Evolutionary conservation across 1,140 invertebrate genomes (phyloP).

Genomic region (Paralvinella palmiformis): DNA sequence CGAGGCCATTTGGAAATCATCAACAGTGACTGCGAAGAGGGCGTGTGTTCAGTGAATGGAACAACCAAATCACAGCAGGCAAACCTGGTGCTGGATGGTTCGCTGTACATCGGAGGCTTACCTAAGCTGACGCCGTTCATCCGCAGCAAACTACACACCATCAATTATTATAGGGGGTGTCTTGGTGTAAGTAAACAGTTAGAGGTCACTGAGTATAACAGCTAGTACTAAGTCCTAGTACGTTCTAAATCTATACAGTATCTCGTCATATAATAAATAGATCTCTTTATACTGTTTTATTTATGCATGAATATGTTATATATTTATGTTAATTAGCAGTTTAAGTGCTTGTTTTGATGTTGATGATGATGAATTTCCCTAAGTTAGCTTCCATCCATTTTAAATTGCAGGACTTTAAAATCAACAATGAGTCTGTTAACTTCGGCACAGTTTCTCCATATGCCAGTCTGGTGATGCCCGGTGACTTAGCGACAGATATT

Average conservation of each 20-base stretch:
- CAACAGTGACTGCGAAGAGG: no score
- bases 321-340: no score
- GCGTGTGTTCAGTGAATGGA: background rate
- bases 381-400: background rate
- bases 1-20: background rate
- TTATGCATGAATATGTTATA: no score
- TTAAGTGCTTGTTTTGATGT: no score
- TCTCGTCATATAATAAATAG: no score
- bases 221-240: no score
- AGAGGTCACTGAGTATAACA: no score
- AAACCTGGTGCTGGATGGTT: slow-evolving; percentile 11
- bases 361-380: no score
- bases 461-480: background rate
- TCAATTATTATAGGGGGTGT: slow-evolving; percentile 27
- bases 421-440: slow-evolving; percentile 22
- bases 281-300: no score
- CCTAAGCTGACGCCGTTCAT: slow-evolving; percentile 25
- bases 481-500: background rate
- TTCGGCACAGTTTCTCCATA: slow-evolving; percentile 13
- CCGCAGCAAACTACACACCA: slow-evolving; percentile 19
- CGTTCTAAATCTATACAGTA: no score
- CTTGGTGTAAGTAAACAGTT: slow-evolving; percentile 24
- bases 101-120: slow-evolving; percentile 25
- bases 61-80: background rate
- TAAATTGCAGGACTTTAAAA: slow-evolving; percentile 22